These are phyloP conservation scores for Diachasma alloeum DNA, from an alignment of 1,140 invertebrate species.

Conservation along the genomic window DNA sequence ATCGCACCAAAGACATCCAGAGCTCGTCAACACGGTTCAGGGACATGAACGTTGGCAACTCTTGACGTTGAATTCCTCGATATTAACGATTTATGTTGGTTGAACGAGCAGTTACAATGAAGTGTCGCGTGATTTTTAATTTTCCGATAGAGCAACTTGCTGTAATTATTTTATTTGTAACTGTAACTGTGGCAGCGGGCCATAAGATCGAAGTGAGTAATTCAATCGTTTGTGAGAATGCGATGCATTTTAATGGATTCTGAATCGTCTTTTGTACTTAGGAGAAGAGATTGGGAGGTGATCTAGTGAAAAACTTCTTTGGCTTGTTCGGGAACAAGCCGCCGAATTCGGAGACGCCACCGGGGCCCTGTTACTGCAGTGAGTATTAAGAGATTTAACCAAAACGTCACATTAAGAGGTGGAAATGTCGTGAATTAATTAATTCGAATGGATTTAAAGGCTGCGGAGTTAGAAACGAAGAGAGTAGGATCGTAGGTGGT, in stretches of 20 bases:
- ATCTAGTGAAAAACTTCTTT: slow-evolving; percentile 52
- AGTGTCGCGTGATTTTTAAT: slow-evolving; percentile 14
- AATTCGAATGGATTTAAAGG: slow-evolving; percentile 62
- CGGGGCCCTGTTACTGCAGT: slow-evolving; percentile 54
- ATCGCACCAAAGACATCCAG: neutral
- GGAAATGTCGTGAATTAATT: slow-evolving; percentile 2
- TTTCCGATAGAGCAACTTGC: no score
- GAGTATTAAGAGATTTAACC: slow-evolving; percentile 34
- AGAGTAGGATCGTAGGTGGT: slow-evolving; percentile 80
- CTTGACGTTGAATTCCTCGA: neutral
- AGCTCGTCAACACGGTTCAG: neutral
- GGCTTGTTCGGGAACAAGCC: slow-evolving; percentile 57
- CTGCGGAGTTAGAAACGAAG: slow-evolving; percentile 81
- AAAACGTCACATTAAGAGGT: neutral
- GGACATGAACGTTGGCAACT: neutral
- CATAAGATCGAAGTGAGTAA: slow-evolving; percentile 19
- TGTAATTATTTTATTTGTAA: neutral
- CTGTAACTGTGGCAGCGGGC: neutral
- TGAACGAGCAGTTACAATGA: slow-evolving; percentile 11
- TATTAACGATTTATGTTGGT: neutral
- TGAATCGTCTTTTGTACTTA: slow-evolving; percentile 18
- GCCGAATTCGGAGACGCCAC: slow-evolving; percentile 32
- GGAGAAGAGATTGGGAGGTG: slow-evolving; percentile 25
- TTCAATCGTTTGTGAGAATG: slow-evolving; percentile 22
- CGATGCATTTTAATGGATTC: neutral